Percentiles rank a stretch among this genome's conserved stretches.
Conservation (phyloP, 2,797 vertebrate species). For the Lithobates pipiens region DNA sequence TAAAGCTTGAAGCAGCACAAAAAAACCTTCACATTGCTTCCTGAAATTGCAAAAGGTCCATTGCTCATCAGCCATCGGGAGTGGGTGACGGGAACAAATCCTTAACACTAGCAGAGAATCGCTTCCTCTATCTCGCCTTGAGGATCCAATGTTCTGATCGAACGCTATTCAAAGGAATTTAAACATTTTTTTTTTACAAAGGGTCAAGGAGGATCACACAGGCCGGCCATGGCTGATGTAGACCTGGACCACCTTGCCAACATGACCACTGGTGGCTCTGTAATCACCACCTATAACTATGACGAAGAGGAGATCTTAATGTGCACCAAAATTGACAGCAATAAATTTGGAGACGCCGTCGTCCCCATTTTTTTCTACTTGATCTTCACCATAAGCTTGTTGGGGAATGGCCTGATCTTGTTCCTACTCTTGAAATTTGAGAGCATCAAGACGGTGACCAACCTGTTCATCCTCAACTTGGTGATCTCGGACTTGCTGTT, state of each 20-base stretch:
- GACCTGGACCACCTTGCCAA: neutral
- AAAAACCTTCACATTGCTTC: neutral
- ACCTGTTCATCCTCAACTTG: conserved; percentile 81
- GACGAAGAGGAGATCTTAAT: neutral
- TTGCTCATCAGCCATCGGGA: conserved; percentile 12
- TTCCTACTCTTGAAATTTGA: conserved; percentile 79
- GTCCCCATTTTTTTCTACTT: conserved; percentile 76
- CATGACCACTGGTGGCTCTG: neutral
- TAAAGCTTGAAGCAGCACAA: neutral
- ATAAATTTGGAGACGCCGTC: conserved; percentile 71
- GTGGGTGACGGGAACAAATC: neutral
- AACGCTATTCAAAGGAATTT: neutral
- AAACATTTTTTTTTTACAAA: neutral
- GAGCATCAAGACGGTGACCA: conserved; percentile 78
- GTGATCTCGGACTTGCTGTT: conserved; percentile 81
- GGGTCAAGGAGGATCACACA: neutral
- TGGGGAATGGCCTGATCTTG: conserved; percentile 80
- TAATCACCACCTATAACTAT: neutral
- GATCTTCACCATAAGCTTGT: conserved; percentile 77
- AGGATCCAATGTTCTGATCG: neutral
- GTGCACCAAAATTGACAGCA: conserved; percentile 66
- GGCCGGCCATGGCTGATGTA: neutral
- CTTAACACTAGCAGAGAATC: neutral
- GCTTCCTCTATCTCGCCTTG: neutral
- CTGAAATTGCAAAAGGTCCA: neutral